These are phyloP conservation scores for Archilochus colubris DNA, from an alignment of 2,113 vertebrate genomes.

Conservation along the genomic window DNA sequence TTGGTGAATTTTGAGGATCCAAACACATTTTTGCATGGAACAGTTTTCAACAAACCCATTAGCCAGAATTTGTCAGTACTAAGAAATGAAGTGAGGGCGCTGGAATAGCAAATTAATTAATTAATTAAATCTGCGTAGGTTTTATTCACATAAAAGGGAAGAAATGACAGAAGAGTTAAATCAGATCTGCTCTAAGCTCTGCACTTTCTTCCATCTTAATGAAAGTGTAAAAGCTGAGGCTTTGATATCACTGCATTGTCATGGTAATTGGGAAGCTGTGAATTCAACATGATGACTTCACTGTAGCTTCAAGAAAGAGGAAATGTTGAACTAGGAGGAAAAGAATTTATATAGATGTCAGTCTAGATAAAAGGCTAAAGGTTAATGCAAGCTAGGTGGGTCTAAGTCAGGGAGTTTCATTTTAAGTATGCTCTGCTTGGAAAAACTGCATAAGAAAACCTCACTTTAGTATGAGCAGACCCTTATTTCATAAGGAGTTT, in stretches of 20 bases:
- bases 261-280: conserved; percentile 48
- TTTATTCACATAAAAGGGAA: not conserved
- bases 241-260: conserved; percentile 56
- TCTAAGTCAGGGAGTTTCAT: not conserved
- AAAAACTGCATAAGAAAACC: not conserved
- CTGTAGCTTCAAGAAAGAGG: not conserved
- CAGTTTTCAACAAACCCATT: not conserved
- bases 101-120: not conserved
- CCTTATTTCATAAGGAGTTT: not conserved
- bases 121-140: not conserved
- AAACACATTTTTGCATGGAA: not conserved
- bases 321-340: not conserved
- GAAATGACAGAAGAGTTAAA: not conserved
- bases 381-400: not conserved
- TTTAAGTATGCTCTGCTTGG: not conserved
- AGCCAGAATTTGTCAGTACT: not conserved
- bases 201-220: conserved; percentile 1
- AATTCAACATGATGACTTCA: conserved; percentile 29
- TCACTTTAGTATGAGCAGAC: not conserved
- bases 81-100: not conserved
- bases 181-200: not conserved
- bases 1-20: not conserved
- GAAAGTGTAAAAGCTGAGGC: not conserved
- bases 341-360: not conserved
- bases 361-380: conserved; percentile 15